These are phyloP conservation scores for Halocynthia roretzi DNA, from an alignment of 23 tunicate genomes.

Conservation along the genomic window DNA sequence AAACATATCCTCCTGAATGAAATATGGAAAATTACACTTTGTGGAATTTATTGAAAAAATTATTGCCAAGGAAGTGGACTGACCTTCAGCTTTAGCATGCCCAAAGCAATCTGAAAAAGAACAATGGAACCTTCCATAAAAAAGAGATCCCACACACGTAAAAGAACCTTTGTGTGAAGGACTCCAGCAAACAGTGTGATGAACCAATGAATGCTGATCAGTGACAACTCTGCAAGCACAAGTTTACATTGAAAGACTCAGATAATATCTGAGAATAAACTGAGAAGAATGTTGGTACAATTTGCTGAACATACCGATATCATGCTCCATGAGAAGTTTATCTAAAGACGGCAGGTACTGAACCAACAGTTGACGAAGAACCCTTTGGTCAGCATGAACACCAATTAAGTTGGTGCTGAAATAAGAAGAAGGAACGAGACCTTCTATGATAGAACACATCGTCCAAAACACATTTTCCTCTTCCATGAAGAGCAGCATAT, in stretches of 20 bases:
- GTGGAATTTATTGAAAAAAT: too few relatives aligned
- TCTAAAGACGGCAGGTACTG: conserved; percentile 57
- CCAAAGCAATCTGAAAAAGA: conserved; percentile 54
- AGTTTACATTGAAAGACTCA: not conserved
- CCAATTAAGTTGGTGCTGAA: conserved; percentile 59
- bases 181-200: conserved; percentile 81
- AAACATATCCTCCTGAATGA: conserved; percentile 14
- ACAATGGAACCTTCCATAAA: conserved; percentile 81
- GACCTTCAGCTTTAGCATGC: conserved; percentile 61
- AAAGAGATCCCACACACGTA: conserved; percentile 82
- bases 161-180: conserved; percentile 57
- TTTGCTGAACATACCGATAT: conserved; percentile 33
- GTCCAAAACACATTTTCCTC: conserved; percentile 89
- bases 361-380: conserved; percentile 49
- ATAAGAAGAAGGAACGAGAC: conserved; percentile 53
- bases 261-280: not conserved
- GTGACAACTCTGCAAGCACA: conserved; percentile 27
- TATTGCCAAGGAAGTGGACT: not conserved
- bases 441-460: conserved; percentile 80
- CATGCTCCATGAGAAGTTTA: conserved; percentile 57
- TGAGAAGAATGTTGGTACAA: not conserved
- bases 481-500: conserved; percentile 69
- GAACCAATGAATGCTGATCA: conserved; percentile 70
- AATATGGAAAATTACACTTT: not conserved
- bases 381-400: conserved; percentile 86